Evolutionary conservation across 2,797 vertebrate species (phyloP), one percentile per base, ranked within the genome.

Genomic region (Galago senegalensis): DNA sequence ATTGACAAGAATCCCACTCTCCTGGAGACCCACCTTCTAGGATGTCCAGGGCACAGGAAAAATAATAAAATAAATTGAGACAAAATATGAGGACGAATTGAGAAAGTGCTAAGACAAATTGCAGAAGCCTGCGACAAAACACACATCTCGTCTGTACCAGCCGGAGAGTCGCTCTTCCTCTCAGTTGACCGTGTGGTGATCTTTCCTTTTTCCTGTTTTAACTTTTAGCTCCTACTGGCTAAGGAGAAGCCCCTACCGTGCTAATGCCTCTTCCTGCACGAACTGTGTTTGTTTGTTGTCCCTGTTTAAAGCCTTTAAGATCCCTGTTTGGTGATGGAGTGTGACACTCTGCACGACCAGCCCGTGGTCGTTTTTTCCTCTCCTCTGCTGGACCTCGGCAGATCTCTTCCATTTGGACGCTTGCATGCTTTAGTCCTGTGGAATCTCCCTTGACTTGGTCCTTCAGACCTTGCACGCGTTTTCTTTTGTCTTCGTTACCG

Each of bases 201-300:
- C 72, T 79, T 60, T 46, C 65, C 29, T 46, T 46, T 43, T 18
- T 12, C 20, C 25, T 46, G 8, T 21, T 40, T 40, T 43, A 82
- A 56, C 18, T 70, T 60, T 70, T 58, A 43, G 40, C 40, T 43
- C 25, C 8, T 0, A 4, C 20, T 2, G 0, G 4, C 7, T 14
- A 1, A 5, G 7, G 31, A 31, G 37, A 58, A 25, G 3, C 37
- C 43, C 17, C 0, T 4, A 5, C 11, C 11, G 0, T 53, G 0
- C 23, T 31, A 18, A 1, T 1, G 11, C 18, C 20, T 31, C 16
- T 34, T 27, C 53, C 40, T 0, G 0, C 3, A 12, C 3, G 73
- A 43, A 13, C 53, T 5, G 11, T 9, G 5, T 56, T 8, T 20
- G 67, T 25, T 21, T 14, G 27, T 12, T 34, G 56, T 23, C 20